Percentiles rank a stretch among this genome's conserved stretches.
phyloP scores from a whole-genome alignment of 2,113 vertebrate species.

The Struthidea cinerea region DNA sequence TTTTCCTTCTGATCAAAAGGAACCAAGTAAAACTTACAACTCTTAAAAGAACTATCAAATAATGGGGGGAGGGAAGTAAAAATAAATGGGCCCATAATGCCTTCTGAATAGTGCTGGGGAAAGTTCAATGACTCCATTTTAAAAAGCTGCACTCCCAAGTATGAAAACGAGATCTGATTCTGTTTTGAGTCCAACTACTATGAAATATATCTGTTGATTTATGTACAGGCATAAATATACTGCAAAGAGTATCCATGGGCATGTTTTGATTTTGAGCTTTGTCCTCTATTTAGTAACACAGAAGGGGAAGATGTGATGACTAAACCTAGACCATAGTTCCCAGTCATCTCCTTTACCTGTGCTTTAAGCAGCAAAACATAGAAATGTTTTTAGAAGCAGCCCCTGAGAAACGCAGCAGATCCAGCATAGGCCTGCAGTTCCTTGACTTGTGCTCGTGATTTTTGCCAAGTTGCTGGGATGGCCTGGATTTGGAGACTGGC shows the following conservation, averaged over 20 bases:
- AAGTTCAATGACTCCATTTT: constrained; percentile 24
- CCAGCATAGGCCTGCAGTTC: background rate
- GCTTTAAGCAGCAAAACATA: background rate
- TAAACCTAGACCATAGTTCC: background rate
- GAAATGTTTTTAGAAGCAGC: background rate
- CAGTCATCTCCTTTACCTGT: background rate
- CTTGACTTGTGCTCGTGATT: background rate
- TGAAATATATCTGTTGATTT: background rate
- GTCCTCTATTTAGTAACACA: fast-evolving
- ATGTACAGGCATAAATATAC: background rate
- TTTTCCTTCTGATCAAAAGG: constrained; percentile 57
- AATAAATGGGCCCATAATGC: constrained; percentile 16
- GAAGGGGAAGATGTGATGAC: background rate
- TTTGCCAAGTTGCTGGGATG: background rate
- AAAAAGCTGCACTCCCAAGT: background rate
- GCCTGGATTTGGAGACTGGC: background rate
- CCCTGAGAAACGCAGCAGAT: background rate
- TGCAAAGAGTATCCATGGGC: background rate
- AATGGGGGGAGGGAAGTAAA: constrained; percentile 54
- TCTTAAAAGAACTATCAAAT: constrained; percentile 61
- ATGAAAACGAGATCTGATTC: background rate
- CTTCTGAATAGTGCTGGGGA: background rate
- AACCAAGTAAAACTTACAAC: constrained; percentile 25
- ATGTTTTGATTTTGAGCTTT: background rate
- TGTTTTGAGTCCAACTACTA: background rate